Conservation (phyloP, 2,113 vertebrate species). For the Rhodinocichla rosea region DNA sequence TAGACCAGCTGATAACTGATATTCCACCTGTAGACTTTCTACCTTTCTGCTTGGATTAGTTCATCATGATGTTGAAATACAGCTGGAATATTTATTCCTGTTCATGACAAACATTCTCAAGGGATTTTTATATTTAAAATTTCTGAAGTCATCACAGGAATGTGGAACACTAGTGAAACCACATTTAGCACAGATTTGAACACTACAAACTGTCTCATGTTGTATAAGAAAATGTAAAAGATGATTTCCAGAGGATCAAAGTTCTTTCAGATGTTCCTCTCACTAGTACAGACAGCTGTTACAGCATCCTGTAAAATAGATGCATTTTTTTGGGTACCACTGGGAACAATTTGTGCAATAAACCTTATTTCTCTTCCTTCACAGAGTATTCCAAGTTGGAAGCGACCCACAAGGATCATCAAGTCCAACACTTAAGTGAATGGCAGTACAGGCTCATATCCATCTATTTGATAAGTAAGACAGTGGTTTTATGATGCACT, state of each 20-base stretch:
- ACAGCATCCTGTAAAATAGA: neutral
- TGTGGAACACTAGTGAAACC: neutral
- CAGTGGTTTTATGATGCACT: neutral
- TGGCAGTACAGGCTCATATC: neutral
- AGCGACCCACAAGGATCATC: neutral
- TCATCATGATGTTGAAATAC: neutral
- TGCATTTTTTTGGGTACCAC: accelerated
- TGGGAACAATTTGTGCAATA: neutral
- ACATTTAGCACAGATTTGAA: neutral
- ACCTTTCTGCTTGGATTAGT: neutral
- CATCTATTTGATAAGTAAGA: neutral
- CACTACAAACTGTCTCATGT: neutral
- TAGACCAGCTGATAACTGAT: neutral
- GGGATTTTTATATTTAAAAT: neutral
- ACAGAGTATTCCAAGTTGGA: neutral
- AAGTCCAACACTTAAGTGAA: neutral
- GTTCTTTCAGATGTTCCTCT: neutral
- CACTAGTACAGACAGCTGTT: accelerated
- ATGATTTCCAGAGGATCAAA: neutral
- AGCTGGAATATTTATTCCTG: neutral
- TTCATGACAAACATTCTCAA: neutral
- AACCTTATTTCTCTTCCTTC: neutral
- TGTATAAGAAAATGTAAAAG: neutral
- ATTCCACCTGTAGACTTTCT: neutral
- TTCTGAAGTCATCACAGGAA: neutral